Percentiles rank a stretch among this genome's conserved stretches.
Conservation (phyloP, 2,113 vertebrate species). For the Sebastes schlegelii region DNA sequence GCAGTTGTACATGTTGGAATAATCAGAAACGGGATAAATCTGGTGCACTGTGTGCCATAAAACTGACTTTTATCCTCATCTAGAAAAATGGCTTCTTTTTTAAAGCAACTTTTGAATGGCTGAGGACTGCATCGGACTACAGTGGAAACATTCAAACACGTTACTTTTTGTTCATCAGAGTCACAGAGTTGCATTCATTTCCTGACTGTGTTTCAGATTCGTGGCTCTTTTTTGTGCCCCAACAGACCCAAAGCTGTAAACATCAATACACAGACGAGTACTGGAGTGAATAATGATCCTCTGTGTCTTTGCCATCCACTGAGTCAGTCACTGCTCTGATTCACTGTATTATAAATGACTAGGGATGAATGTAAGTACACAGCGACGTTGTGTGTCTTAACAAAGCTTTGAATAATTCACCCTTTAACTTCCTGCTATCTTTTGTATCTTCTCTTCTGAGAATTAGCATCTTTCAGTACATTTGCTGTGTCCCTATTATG, state of each 20-base stretch:
- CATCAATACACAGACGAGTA: slow-evolving; percentile 31
- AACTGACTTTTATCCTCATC: slow-evolving; percentile 48
- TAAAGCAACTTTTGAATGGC: slow-evolving; percentile 33
- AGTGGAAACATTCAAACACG: slow-evolving; percentile 54
- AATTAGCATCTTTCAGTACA: slow-evolving; percentile 3
- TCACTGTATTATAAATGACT: slow-evolving; percentile 43
- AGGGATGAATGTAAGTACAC: slow-evolving; percentile 33
- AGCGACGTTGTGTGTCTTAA: slow-evolving; percentile 15
- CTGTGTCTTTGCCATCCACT: slow-evolving; percentile 40
- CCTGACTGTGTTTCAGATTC: slow-evolving; percentile 31
- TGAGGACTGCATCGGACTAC: slow-evolving; percentile 2
- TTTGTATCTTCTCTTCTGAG: slow-evolving; percentile 19
- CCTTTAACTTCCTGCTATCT: slow-evolving; percentile 52
- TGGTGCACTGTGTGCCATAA: slow-evolving; percentile 40
- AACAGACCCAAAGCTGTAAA: slow-evolving; percentile 62
- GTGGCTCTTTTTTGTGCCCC: slow-evolving; percentile 44
- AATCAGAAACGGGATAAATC: slow-evolving; percentile 48
- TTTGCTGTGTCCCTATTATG: slow-evolving; percentile 2
- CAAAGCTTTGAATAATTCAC: slow-evolving; percentile 34
- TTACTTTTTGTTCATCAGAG: slow-evolving; percentile 35
- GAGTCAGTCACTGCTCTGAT: slow-evolving; percentile 33
- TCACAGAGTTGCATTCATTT: slow-evolving; percentile 51
- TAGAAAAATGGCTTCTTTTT: slow-evolving; percentile 43
- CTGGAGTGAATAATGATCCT: slow-evolving; percentile 45
- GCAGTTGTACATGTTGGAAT: slow-evolving; percentile 61